These are phyloP conservation scores for Aselliscus stoliczkanus DNA, from an alignment of 2,797 vertebrate species.

Conservation along the genomic window DNA sequence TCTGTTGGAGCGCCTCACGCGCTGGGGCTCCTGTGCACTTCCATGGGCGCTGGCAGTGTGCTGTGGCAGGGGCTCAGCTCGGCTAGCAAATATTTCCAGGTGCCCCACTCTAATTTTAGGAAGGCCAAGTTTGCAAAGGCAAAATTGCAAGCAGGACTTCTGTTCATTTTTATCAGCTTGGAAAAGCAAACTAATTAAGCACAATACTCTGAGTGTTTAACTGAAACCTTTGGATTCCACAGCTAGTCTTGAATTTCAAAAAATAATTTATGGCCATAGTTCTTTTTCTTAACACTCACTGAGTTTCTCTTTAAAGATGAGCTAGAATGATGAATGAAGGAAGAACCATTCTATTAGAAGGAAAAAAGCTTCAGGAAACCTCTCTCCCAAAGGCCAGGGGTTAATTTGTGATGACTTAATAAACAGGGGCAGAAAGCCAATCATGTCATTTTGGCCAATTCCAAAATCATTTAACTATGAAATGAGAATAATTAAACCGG, in stretches of 20 bases:
- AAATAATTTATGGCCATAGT: constrained; percentile 32
- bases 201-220: constrained; percentile 66
- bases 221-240: constrained; percentile 34
- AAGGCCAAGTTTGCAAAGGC: constrained; percentile 76
- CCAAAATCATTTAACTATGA: constrained; percentile 56
- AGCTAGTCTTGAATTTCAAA: constrained; percentile 39
- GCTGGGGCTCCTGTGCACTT: constrained; percentile 34
- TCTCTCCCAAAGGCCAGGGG: constrained; percentile 24
- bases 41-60: constrained; percentile 39
- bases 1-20: constrained; percentile 48
- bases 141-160: constrained; percentile 74
- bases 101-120: constrained; percentile 78
- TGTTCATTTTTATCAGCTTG: constrained; percentile 67
- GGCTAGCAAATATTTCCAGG: constrained; percentile 79
- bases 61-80: constrained; percentile 69
- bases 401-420: constrained; percentile 40
- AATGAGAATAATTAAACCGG: constrained; percentile 70
- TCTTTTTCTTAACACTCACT: constrained; percentile 35
- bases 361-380: neutral
- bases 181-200: constrained; percentile 72
- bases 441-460: constrained; percentile 25
- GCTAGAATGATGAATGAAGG: constrained; percentile 13
- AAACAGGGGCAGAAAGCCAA: constrained; percentile 40
- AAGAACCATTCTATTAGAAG: neutral
- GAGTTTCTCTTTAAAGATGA: constrained; percentile 57